Percentiles rank a stretch among this genome's conserved stretches.
phyloP scores from a whole-genome alignment of 2,888 invertebrate genomes.

The Dryobota labecula region DNA sequence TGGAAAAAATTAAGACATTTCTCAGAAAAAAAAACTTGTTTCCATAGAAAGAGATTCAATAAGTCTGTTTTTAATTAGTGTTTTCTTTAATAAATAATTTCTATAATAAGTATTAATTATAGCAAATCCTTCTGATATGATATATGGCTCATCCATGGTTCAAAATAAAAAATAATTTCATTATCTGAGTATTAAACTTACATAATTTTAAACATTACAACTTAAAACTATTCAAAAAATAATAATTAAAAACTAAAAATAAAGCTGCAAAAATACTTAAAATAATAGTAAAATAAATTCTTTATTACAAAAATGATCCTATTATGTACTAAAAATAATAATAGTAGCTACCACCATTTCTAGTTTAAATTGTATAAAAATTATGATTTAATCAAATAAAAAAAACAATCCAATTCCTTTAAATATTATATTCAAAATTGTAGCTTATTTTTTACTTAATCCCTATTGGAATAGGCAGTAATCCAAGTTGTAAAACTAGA shows the following conservation, averaged over 20 bases:
- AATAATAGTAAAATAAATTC: constrained; percentile 69
- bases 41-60: not conserved
- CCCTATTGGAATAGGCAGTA: not conserved
- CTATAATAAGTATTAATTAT: constrained; percentile 4
- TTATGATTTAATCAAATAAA: constrained; percentile 39
- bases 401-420: constrained; percentile 62
- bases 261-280: constrained; percentile 67
- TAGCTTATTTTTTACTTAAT: constrained; percentile 33
- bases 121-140: constrained; percentile 36
- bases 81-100: constrained; percentile 11
- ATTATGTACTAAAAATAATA: constrained; percentile 66
- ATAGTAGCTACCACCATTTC: constrained; percentile 71
- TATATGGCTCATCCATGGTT: constrained; percentile 48
- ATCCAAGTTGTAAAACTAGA: constrained; percentile 4
- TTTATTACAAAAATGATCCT: constrained; percentile 65
- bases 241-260: constrained; percentile 60
- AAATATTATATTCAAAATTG: constrained; percentile 36
- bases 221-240: constrained; percentile 56
- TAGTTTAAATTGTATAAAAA: constrained; percentile 63
- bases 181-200: constrained; percentile 65
- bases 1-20: not conserved
- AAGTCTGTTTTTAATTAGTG: not conserved
- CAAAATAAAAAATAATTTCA: constrained; percentile 55
- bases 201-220: constrained; percentile 53
- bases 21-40: not conserved